Conservation (phyloP, 2,797 vertebrate genomes). For the Anguilla anguilla region DNA sequence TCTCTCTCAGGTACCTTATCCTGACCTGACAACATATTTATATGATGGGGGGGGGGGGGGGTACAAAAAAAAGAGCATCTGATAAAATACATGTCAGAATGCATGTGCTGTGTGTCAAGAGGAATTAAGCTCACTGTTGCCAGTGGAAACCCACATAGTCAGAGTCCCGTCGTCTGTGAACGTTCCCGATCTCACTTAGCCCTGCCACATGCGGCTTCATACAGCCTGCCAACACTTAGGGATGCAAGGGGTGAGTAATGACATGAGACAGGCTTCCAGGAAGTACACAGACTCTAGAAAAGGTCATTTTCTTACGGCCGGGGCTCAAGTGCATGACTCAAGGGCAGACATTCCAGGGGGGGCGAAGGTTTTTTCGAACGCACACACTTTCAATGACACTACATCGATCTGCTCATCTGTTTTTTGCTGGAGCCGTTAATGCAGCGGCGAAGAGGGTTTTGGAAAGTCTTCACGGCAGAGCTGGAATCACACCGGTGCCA, state of each 20-base stretch:
- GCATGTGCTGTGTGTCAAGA: neutral
- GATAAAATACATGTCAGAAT: neutral
- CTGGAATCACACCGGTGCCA: neutral
- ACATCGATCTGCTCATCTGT: neutral
- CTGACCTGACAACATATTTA: neutral
- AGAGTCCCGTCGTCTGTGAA: neutral
- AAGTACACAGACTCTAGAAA: slow-evolving; percentile 24
- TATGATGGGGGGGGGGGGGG: neutral
- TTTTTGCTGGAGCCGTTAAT: neutral
- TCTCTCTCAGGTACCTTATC: neutral
- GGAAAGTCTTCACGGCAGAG: neutral
- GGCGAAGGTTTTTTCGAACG: neutral
- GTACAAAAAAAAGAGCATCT: neutral
- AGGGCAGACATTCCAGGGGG: neutral
- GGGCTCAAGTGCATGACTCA: neutral
- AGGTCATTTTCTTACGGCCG: slow-evolving; percentile 26
- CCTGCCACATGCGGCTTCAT: neutral
- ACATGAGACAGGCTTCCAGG: slow-evolving; percentile 17
- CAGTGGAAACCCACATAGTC: neutral
- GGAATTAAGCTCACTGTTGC: neutral
- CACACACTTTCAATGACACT: neutral
- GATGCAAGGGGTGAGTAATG: slow-evolving; percentile 14
- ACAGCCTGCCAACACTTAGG: neutral
- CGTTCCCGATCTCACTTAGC: neutral
- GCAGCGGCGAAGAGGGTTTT: neutral